Percentiles rank a stretch among this genome's conserved stretches.
phyloP scores from a whole-genome alignment of 2,888 invertebrate species.

The Nomada goodeniana region DNA sequence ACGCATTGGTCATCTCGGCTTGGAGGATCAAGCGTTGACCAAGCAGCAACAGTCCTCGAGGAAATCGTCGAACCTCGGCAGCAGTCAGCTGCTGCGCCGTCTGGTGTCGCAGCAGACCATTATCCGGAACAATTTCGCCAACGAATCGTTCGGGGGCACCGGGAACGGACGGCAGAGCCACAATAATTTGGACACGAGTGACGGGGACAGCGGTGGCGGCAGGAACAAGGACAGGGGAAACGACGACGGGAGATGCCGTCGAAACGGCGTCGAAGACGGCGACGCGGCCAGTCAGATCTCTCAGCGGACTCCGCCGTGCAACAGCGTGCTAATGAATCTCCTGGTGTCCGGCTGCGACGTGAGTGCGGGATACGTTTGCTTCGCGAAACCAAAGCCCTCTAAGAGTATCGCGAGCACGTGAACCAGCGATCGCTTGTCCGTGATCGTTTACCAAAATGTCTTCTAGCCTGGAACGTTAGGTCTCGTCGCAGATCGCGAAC shows the following conservation, averaged over 20 bases:
- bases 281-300: constrained; percentile 22
- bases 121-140: constrained; percentile 18
- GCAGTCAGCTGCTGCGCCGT: constrained; percentile 86
- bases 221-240: constrained; percentile 83
- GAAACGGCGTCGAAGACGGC: constrained; percentile 10
- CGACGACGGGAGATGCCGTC: constrained; percentile 75
- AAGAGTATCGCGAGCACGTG: constrained; percentile 80
- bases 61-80: constrained; percentile 34
- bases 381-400: constrained; percentile 86
- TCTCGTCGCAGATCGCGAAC: constrained; percentile 8
- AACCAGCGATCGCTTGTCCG: constrained; percentile 45
- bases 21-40: constrained; percentile 60
- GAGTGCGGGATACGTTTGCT: constrained; percentile 95
- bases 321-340: constrained; percentile 96
- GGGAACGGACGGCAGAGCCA: background rate
- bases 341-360: constrained; percentile 98
- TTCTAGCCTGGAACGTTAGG: constrained; percentile 14
- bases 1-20: constrained; percentile 34
- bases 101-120: constrained; percentile 84
- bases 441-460: constrained; percentile 13
- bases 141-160: constrained; percentile 4
- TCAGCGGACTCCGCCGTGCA: constrained; percentile 84
- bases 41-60: constrained; percentile 44
- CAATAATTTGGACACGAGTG: background rate
- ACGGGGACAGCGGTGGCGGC: constrained; percentile 27